Conservation (phyloP, 2,888 invertebrate genomes). For the Imbricaverruca yamaguchii region DNA sequence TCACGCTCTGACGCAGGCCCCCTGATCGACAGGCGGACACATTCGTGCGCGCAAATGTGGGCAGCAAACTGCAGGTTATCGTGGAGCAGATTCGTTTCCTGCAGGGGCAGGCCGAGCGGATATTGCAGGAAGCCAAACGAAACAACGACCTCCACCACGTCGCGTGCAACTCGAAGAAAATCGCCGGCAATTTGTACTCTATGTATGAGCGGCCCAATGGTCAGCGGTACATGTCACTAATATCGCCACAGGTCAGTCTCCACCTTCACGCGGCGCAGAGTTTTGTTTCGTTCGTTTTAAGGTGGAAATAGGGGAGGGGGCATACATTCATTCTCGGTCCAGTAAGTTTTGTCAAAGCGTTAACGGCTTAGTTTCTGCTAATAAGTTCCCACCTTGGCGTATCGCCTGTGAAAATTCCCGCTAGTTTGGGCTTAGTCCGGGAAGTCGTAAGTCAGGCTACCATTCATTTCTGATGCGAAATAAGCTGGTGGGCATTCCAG, state of each 20-base stretch:
- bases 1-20: not conserved
- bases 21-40: conserved; percentile 48
- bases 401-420: too few relatives aligned
- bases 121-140: conserved; percentile 52
- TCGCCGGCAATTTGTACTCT: conserved; percentile 62
- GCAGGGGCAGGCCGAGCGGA: conserved; percentile 55
- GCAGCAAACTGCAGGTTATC: conserved; percentile 58
- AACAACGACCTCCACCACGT: conserved; percentile 56
- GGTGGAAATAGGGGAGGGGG: too few relatives aligned
- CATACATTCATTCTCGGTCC: too few relatives aligned
- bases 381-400: too few relatives aligned
- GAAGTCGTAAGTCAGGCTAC: too few relatives aligned
- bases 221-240: conserved; percentile 62
- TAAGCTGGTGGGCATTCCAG: too few relatives aligned
- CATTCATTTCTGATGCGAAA: too few relatives aligned
- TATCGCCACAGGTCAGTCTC: conserved; percentile 49
- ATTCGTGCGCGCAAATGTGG: conserved; percentile 52
- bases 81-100: conserved; percentile 61
- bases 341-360: too few relatives aligned
- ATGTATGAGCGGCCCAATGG: conserved; percentile 58
- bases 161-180: conserved; percentile 65
- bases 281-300: too few relatives aligned
- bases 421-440: too few relatives aligned
- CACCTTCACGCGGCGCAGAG: too few relatives aligned
- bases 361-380: too few relatives aligned